phyloP scores from a whole-genome alignment of 2,797 vertebrate species.

The Holocentrus rufus region DNA sequence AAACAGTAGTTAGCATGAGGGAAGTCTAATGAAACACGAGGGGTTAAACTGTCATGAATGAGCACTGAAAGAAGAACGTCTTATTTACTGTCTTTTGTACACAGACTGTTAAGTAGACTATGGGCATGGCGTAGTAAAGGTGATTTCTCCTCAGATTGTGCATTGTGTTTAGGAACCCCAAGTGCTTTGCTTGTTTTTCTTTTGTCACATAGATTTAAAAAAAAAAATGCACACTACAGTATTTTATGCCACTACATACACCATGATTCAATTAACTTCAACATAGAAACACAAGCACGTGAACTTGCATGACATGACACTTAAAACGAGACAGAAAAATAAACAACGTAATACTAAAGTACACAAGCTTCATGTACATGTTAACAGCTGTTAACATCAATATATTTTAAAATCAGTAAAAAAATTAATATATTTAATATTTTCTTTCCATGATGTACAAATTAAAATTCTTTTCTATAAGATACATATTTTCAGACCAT shows the following conservation, averaged over 20 bases:
- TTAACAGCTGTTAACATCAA: slow-evolving; percentile 66
- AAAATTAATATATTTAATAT: slow-evolving; percentile 70
- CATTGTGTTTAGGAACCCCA: slow-evolving; percentile 59
- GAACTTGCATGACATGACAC: slow-evolving; percentile 61
- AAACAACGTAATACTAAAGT: slow-evolving; percentile 80
- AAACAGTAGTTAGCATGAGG: slow-evolving; percentile 66
- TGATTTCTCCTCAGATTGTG: slow-evolving; percentile 59
- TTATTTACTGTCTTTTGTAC: slow-evolving; percentile 58
- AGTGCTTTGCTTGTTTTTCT: slow-evolving; percentile 50
- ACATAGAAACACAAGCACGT: slow-evolving; percentile 70
- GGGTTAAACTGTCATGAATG: slow-evolving; percentile 64
- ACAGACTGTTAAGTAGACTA: slow-evolving; percentile 57
- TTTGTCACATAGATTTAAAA: slow-evolving; percentile 71
- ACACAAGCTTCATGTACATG: slow-evolving; percentile 76
- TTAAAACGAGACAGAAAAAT: slow-evolving; percentile 64
- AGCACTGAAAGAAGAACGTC: slow-evolving; percentile 46
- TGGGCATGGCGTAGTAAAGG: slow-evolving; percentile 34
- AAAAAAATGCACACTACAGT: slow-evolving; percentile 67
- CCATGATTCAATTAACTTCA: slow-evolving; percentile 61
- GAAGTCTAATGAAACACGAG: slow-evolving; percentile 79
- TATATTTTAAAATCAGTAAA: slow-evolving; percentile 72
- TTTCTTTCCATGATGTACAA: slow-evolving; percentile 73
- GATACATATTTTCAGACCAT: slow-evolving; percentile 69
- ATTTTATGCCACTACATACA: slow-evolving; percentile 60
- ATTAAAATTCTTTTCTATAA: slow-evolving; percentile 69